phyloP scores from a whole-genome alignment of 1,140 invertebrate genomes.

The Pteromalus puparum region DNA sequence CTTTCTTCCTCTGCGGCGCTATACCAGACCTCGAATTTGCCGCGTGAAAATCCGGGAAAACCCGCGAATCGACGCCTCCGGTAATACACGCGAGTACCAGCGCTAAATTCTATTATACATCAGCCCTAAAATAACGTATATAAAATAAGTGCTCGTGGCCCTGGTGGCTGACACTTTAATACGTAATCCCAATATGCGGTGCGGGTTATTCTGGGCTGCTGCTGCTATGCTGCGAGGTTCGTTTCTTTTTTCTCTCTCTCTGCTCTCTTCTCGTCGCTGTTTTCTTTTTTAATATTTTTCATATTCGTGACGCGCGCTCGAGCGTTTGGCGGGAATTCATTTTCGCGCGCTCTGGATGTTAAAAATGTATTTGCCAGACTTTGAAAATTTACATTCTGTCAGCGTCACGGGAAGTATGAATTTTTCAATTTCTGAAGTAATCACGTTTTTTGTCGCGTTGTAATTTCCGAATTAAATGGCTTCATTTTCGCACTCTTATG shows the following conservation, averaged over 20 bases:
- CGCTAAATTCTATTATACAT: constrained; percentile 10
- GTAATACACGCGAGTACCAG: background rate
- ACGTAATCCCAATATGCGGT: background rate
- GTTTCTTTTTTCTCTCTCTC: background rate
- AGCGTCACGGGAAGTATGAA: background rate
- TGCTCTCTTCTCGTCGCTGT: background rate
- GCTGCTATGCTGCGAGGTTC: background rate
- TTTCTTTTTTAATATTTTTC: constrained; percentile 11
- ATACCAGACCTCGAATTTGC: constrained; percentile 15
- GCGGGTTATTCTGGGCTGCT: background rate
- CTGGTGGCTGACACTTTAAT: background rate
- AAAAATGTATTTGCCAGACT: background rate
- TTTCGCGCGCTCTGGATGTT: background rate
- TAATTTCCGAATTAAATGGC: background rate
- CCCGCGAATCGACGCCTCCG: constrained; percentile 4
- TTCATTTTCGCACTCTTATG: no score
- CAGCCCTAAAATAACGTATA: constrained; percentile 20
- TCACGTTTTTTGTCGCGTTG: background rate
- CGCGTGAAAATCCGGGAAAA: background rate
- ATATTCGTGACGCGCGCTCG: background rate
- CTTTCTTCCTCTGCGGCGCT: background rate
- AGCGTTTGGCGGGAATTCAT: background rate
- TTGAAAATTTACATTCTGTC: background rate
- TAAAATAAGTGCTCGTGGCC: constrained; percentile 26
- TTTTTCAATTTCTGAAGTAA: background rate